Evolutionary conservation across 37 sponge, comb jelly and placozoan genomes (phyloP).

Genomic region (Ephydatia muelleri): DNA sequence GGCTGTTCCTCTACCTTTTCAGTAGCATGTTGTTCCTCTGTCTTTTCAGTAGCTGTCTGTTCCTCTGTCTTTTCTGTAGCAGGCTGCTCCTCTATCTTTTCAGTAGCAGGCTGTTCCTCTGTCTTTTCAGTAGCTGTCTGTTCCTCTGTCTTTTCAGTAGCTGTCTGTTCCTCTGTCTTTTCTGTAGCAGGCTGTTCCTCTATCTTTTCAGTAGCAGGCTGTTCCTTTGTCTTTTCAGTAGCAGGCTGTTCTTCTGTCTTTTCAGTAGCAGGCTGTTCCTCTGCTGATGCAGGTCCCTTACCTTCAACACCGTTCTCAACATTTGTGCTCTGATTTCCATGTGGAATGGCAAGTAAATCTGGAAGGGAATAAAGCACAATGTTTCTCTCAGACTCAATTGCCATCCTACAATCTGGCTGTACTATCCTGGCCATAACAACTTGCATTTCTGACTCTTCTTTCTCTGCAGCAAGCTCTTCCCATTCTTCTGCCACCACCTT

Average conservation of each 20-base stretch:
- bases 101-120: not conserved
- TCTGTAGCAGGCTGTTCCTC: not conserved
- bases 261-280: not conserved
- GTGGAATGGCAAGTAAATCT: not conserved
- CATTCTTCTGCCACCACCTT: not conserved
- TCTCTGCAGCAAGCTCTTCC: not conserved
- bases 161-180: not conserved
- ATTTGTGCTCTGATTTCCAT: not conserved
- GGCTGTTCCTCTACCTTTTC: not conserved
- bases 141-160: slow-evolving; percentile 1
- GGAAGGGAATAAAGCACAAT: not conserved
- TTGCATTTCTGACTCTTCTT: not conserved
- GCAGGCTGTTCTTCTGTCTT: not conserved
- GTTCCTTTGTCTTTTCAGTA: not conserved
- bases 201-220: not conserved
- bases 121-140: not conserved
- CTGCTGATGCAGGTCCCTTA: not conserved
- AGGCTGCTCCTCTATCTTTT: not conserved
- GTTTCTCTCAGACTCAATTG: not conserved
- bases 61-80: not conserved
- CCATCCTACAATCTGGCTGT: not conserved
- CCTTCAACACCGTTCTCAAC: not conserved
- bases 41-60: not conserved
- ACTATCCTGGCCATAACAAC: not conserved
- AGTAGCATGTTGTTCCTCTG: not conserved